Evolutionary conservation across 2,888 invertebrate genomes (phyloP).

Genomic region (Alloplasta piceator): DNA sequence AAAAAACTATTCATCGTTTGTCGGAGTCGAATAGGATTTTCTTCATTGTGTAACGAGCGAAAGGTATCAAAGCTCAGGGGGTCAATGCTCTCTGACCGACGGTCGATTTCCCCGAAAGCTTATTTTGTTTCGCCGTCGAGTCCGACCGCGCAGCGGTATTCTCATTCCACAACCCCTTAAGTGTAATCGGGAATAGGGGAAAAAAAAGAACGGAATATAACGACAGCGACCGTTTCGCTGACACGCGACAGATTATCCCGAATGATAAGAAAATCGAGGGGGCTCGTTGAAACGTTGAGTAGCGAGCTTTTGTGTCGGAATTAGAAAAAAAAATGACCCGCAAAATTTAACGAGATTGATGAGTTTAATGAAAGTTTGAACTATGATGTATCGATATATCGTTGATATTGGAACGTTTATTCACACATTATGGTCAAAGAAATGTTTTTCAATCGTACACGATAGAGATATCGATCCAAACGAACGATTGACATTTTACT

Average conservation of each 20-base stretch:
- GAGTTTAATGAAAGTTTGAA: too few relatives aligned
- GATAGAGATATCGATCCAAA: constrained; percentile 21
- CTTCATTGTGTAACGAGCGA: constrained; percentile 2
- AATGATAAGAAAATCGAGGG: constrained; percentile 37
- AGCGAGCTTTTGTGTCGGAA: constrained; percentile 6
- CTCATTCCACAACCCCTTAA: constrained; percentile 1
- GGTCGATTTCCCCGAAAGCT: constrained; percentile 65
- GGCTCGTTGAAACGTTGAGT: constrained; percentile 4
- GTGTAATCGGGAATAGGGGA: background rate
- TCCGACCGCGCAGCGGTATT: background rate
- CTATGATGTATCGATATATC: background rate
- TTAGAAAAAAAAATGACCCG: background rate
- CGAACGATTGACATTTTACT: constrained; percentile 6
- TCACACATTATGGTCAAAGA: background rate
- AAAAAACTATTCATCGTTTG: background rate
- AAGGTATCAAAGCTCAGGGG: constrained; percentile 25
- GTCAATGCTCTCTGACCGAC: constrained; percentile 50
- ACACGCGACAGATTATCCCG: constrained; percentile 33
- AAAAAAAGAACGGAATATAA: constrained; percentile 44
- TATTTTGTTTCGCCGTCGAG: constrained; percentile 21
- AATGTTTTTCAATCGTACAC: background rate
- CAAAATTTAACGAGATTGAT: too few relatives aligned
- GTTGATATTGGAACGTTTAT: constrained; percentile 7
- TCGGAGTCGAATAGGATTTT: constrained; percentile 34
- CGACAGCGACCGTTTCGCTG: constrained; percentile 1